These are phyloP conservation scores for Drosophila micromelanica DNA, from an alignment of 1,140 invertebrate species.

Conservation along the genomic window DNA sequence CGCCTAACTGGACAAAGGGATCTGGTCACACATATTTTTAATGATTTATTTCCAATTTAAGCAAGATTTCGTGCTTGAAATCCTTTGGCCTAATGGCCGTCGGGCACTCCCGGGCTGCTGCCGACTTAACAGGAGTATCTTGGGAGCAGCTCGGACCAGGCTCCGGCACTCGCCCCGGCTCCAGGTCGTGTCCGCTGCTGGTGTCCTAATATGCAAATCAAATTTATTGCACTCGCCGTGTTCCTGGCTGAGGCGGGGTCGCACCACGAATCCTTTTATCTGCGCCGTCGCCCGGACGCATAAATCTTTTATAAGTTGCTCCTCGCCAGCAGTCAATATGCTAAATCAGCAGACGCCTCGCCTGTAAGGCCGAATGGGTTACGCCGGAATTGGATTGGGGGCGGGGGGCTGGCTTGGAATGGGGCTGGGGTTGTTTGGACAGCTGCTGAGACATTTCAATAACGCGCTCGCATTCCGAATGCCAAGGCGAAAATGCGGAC, in stretches of 20 bases:
- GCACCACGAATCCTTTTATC: slow-evolving; percentile 76
- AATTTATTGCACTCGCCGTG: slow-evolving; percentile 74
- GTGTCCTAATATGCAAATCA: slow-evolving; percentile 84
- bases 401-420: neutral
- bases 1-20: slow-evolving; percentile 44
- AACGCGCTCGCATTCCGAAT: slow-evolving; percentile 57
- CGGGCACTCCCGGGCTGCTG: neutral
- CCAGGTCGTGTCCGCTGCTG: slow-evolving; percentile 16
- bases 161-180: neutral
- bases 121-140: neutral
- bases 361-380: neutral
- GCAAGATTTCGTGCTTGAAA: slow-evolving; percentile 75
- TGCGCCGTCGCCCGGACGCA: slow-evolving; percentile 71
- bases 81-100: slow-evolving; percentile 62
- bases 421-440: slow-evolving; percentile 61
- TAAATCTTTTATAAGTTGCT: slow-evolving; percentile 83
- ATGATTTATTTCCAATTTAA: slow-evolving; percentile 83
- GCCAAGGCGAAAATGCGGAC: slow-evolving; percentile 51
- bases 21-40: slow-evolving; percentile 61
- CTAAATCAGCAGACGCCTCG: slow-evolving; percentile 74
- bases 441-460: slow-evolving; percentile 81
- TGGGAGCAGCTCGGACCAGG: slow-evolving; percentile 32
- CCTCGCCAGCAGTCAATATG: slow-evolving; percentile 82
- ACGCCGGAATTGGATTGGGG: neutral
- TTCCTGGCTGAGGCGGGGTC: slow-evolving; percentile 50